Base-by-base conservation (phyloP, 2,797 vertebrate species). In the Siniperca undulata region DNA sequence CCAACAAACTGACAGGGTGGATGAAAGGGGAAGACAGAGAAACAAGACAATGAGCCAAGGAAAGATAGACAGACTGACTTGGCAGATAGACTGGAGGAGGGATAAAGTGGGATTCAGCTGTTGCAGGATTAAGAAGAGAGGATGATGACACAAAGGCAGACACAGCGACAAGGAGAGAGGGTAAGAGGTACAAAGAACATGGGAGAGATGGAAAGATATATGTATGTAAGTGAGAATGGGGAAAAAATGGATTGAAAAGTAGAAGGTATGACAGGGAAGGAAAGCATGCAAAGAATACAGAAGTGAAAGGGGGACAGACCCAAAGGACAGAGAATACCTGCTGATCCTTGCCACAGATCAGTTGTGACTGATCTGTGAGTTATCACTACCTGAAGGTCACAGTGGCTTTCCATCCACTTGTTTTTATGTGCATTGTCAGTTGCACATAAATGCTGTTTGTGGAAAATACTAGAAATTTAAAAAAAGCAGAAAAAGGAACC, bases 21-120 rank as follows among this genome's bases (percentile, higher is more conserved):
- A 88, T 81, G 88, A 88, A 70, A 80, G 17, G 20, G 22, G 38
- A 17, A 79, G 71, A 72, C 53, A 66, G 59, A 74, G 67, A 72
- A 74, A 82, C 17, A 30, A 83, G 60, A 88, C 77, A 81, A 81
- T 80, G 80, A 89, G 82, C 60, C 69, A 34, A 46, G 60, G 80
- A 66, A 60, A 85, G 89, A 91, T 56, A 65, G 90, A 86, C 61
- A 67, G 66, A 77, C 59, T 61, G 66, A 80, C 67, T 70, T 79
- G 83, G 85, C 76, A 83, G 76, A 79, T 76, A 80, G 71, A 91
- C 77, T 78, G 65, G 76, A 84, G 70, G 70, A 74, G 81, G 90
- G 89, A 91, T 93, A 61, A 92, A 93, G 86, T 68, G 77, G 87
- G 91, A 93, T 94, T 90, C 71, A 71, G 82, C 67, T 10, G 42